Conservation (phyloP, 2,888 invertebrate genomes). For the Salticus scenicus region DNA sequence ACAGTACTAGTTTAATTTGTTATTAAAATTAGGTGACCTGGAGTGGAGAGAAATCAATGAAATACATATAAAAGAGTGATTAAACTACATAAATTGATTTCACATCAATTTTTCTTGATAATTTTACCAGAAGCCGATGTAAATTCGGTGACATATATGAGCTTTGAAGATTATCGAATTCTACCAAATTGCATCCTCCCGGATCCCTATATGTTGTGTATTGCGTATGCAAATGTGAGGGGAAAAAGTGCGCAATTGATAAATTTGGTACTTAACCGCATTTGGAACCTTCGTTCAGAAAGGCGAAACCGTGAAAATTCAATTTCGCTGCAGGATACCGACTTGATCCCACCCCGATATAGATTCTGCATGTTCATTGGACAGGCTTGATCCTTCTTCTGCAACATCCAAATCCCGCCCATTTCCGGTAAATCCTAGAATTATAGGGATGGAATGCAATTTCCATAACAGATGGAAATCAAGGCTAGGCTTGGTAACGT, state of each 20-base stretch:
- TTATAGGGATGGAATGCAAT: neutral
- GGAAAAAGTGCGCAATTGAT: constrained; percentile 50
- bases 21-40: too few species aligned
- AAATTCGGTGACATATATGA: too few species aligned
- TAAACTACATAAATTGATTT: too few species aligned
- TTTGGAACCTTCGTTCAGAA: constrained; percentile 29
- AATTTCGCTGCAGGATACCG: constrained; percentile 39
- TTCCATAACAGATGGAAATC: neutral
- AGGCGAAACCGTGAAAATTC: constrained; percentile 41
- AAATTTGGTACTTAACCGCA: constrained; percentile 61
- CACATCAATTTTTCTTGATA: too few species aligned
- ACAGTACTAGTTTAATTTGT: too few species aligned
- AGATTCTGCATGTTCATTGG: constrained; percentile 47
- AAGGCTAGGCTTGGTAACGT: too few species aligned
- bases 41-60: too few species aligned
- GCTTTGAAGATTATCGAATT: too few species aligned
- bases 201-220: neutral
- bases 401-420: constrained; percentile 46
- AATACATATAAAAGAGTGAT: too few species aligned
- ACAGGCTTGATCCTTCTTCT: constrained; percentile 46
- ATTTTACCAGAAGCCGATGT: too few species aligned
- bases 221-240: neutral
- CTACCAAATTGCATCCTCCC: too few species aligned
- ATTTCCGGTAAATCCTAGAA: neutral
- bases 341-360: constrained; percentile 40